These are phyloP conservation scores for Cryptophagus acutangulus DNA, from an alignment of 2,888 invertebrate genomes.

Conservation along the genomic window DNA sequence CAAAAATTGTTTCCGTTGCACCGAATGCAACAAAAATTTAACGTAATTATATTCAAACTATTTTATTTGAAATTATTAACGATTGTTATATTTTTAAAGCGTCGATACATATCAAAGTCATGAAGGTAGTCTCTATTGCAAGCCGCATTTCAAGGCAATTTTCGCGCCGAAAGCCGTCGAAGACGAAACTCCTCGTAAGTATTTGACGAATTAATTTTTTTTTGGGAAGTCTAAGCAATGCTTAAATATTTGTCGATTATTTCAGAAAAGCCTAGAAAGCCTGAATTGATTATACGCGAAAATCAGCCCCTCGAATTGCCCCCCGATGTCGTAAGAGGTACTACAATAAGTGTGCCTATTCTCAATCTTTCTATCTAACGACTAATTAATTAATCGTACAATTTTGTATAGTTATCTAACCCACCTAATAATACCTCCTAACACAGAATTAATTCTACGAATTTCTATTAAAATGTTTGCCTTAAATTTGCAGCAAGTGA, in stretches of 20 bases:
- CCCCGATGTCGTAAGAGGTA: slow-evolving; percentile 89
- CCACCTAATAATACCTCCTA: too few species aligned
- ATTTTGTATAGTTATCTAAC: too few species aligned
- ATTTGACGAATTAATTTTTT: slow-evolving; percentile 4
- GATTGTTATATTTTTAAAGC: slow-evolving; percentile 50
- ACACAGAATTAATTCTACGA: too few species aligned
- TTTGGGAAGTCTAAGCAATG: slow-evolving; percentile 9
- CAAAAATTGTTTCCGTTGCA: slow-evolving; percentile 91
- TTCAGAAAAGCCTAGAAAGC: slow-evolving; percentile 66
- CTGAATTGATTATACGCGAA: slow-evolving; percentile 86
- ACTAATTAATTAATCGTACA: background rate
- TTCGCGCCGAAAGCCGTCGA: slow-evolving; percentile 88
- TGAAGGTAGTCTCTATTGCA: slow-evolving; percentile 85
- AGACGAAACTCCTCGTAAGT: slow-evolving; percentile 63
- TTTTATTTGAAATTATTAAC: slow-evolving; percentile 8
- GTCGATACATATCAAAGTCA: slow-evolving; percentile 91
- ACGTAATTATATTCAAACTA: slow-evolving; percentile 59
- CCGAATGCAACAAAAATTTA: slow-evolving; percentile 87
- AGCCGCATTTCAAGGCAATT: slow-evolving; percentile 87
- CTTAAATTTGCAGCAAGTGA: slow-evolving; percentile 62
- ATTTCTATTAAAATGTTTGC: background rate
- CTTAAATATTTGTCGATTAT: slow-evolving; percentile 16
- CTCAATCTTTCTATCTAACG: too few species aligned
- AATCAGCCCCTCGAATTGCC: slow-evolving; percentile 86
- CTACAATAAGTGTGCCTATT: slow-evolving; percentile 22